A percentile compares a stretch with the other conserved stretches of the same genome.
phyloP scores from a whole-genome alignment of 2,797 vertebrate species.

The Dryobates pubescens region DNA sequence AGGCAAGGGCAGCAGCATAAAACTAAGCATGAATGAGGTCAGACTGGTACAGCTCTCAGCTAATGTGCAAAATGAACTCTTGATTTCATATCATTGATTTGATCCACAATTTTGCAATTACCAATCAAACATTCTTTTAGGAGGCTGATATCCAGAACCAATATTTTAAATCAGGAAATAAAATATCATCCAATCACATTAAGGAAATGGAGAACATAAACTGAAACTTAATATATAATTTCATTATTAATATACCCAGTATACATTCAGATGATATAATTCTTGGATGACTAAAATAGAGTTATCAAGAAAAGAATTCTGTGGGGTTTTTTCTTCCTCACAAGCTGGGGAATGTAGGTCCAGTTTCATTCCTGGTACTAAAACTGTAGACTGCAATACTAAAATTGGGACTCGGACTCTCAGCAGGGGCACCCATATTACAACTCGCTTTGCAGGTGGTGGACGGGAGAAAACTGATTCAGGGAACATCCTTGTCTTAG shows the following conservation, averaged over 20 bases:
- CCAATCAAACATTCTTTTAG: not conserved
- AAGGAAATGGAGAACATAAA: constrained; percentile 31
- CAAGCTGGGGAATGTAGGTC: not conserved
- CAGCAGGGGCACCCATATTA: not conserved
- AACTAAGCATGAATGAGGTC: not conserved
- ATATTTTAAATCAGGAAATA: constrained; percentile 65
- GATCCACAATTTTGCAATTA: not conserved
- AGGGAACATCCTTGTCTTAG: not conserved
- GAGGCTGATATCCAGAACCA: constrained; percentile 14
- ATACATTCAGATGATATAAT: not conserved
- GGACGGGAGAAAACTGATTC: not conserved
- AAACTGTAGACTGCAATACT: not conserved
- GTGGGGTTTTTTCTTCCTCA: not conserved
- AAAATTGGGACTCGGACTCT: not conserved
- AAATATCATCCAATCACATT: constrained; percentile 43
- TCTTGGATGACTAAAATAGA: not conserved
- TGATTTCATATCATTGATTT: constrained; percentile 24
- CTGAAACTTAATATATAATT: constrained; percentile 16
- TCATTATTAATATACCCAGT: not conserved
- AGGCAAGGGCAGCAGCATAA: not conserved
- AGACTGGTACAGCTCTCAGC: not conserved
- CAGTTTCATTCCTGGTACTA: not conserved
- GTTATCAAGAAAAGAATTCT: not conserved
- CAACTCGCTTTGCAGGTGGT: not conserved
- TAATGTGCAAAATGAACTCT: constrained; percentile 31